Evolutionary conservation across 2,888 invertebrate species (phyloP), one percentile per base, ranked within the genome.

Genomic region (Synergus itoensis): DNA sequence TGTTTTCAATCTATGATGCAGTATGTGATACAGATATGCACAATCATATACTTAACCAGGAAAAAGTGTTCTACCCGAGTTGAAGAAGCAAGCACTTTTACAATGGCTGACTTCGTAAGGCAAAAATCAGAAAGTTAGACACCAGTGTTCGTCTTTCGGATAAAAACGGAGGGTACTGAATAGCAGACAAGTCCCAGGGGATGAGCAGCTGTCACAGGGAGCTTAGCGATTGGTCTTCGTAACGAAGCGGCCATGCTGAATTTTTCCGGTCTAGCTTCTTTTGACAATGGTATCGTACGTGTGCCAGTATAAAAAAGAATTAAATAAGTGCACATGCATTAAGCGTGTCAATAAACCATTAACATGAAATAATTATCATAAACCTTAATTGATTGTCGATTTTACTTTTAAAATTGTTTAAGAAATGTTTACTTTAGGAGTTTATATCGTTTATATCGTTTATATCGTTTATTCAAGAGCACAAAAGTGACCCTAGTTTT

Each of bases 121-220:
- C 92, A 92, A 92, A 92, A 92, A 92, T 92, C 92, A 92, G 88
- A 91, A 92, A 92, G 92, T 88, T 92, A 92, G 91, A 89, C 89
- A 86, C 87, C 85, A 83, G 85, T 82, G 84, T 83, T 83, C 85
- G 83, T 84, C 83, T 84, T 82, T 80, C 81, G 84, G 81, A 81
- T 80, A 81, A 69, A 69, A 78, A 77, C 79, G 78, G 80, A 83
- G 83, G 84, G 82, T 84, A 78, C 62, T 78, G 81, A 79, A 78
- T 80, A 83, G 79, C 81, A 85, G 82, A 78, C 81, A 79, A 86
- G 84, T 88, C 88, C 86, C 81, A 85, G 88, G 90, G 89, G 91
- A 91, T 88, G 90, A 86, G 90, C 92, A 92, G 91, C 91, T 92
- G 92, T 89, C 89, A 87, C 84, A 80, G 80, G 79, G 84, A 84